Conservation (phyloP, 2,888 invertebrate genomes). For the Tiliacea citrago region DNA sequence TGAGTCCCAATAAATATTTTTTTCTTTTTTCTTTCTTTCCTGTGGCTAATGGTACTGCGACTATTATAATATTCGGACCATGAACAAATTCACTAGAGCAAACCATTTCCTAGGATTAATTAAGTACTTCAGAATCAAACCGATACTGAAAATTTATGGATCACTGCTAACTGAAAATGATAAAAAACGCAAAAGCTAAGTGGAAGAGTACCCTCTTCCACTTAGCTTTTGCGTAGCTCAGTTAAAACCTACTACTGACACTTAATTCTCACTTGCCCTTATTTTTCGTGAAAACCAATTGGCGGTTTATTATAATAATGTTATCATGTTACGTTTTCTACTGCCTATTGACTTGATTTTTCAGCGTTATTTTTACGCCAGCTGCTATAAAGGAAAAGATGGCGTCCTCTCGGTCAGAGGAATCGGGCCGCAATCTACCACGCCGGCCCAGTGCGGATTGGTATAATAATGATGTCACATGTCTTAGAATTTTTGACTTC, state of each 20-base stretch:
- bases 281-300: neutral
- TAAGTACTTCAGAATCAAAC: conserved; percentile 2
- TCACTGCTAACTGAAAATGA: too few species aligned
- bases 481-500: too few species aligned
- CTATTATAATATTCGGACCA: conserved; percentile 12
- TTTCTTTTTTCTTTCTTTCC: too few species aligned
- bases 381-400: neutral
- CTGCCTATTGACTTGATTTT: neutral
- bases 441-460: too few species aligned
- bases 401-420: neutral
- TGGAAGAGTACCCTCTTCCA: neutral
- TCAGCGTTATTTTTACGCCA: neutral
- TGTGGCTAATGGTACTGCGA: neutral
- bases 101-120: conserved; percentile 18
- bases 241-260: neutral
- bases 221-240: neutral
- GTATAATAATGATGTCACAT: too few species aligned
- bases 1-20: too few species aligned
- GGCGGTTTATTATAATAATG: neutral
- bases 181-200: too few species aligned
- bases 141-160: neutral
- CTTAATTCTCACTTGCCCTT: neutral
- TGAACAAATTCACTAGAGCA: neutral
- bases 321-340: neutral
- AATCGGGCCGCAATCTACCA: too few species aligned